Evolutionary conservation across 2,888 invertebrate genomes (phyloP).

Genomic region (Mesoligia furuncula): DNA sequence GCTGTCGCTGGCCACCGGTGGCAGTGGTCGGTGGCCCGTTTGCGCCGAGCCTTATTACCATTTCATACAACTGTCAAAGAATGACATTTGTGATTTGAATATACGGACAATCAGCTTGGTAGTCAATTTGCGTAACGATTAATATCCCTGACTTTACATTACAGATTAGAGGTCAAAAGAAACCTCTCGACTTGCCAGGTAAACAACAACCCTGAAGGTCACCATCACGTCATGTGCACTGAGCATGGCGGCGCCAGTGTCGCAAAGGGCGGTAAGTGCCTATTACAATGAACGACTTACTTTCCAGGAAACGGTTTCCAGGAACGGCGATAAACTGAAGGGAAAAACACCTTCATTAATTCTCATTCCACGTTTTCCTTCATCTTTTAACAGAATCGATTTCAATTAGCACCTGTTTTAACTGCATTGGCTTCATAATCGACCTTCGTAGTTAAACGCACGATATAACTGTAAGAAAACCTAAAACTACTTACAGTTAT

Average conservation of each 20-base stretch:
- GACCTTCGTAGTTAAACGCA: conserved; percentile 4
- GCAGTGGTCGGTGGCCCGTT: too few relatives aligned
- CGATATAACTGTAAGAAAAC: not conserved
- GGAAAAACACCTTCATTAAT: not conserved
- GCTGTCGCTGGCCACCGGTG: too few relatives aligned
- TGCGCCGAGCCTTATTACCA: too few relatives aligned
- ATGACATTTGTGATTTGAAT: not conserved
- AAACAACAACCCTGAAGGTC: conserved; percentile 5
- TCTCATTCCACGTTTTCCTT: not conserved
- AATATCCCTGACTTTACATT: not conserved
- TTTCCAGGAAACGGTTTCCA: not conserved
- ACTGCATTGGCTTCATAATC: not conserved
- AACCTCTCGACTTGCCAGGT: conserved; percentile 7
- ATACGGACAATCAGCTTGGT: not conserved
- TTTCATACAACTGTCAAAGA: not conserved
- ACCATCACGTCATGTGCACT: not conserved
- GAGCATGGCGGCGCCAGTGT: not conserved
- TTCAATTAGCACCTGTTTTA: conserved; percentile 8
- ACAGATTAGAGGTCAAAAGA: conserved; percentile 3
- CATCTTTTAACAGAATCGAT: conserved; percentile 9
- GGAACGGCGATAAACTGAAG: too few relatives aligned
- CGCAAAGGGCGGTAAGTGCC: not conserved
- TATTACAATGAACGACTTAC: conserved; percentile 13
- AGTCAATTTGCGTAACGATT: not conserved
- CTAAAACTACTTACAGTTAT: not conserved